Percentiles rank a stretch among this genome's conserved stretches.
phyloP scores from a whole-genome alignment of 2,113 vertebrate genomes.

The Aspidoscelis tigris region DNA sequence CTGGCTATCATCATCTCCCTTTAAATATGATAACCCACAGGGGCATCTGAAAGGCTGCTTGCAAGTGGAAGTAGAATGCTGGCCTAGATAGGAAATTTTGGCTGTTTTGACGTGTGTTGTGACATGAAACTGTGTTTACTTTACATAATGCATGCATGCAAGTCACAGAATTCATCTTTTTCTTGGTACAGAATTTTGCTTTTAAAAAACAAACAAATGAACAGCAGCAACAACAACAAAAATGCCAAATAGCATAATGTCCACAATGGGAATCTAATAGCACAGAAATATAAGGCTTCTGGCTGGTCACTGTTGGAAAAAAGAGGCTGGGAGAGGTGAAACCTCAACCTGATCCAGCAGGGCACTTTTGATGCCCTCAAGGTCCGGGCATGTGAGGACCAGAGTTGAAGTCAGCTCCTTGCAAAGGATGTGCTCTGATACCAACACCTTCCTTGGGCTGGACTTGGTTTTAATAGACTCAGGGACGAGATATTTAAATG shows the following conservation, averaged over 20 bases:
- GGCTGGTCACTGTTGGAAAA: background rate
- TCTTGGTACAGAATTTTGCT: constrained; percentile 14
- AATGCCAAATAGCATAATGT: background rate
- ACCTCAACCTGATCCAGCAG: background rate
- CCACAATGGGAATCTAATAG: constrained; percentile 7
- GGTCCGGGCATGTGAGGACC: background rate
- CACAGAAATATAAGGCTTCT: constrained; percentile 8
- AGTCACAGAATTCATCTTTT: background rate
- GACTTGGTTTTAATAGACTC: background rate
- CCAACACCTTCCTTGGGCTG: background rate
- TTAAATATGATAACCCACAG: background rate
- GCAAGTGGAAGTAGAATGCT: background rate
- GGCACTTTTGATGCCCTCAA: background rate
- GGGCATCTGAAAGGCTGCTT: background rate
- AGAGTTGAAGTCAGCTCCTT: fast-evolving
- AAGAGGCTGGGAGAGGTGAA: background rate
- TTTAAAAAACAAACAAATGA: background rate
- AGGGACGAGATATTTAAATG: fast-evolving
- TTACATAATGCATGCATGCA: constrained; percentile 6
- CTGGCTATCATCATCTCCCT: background rate
- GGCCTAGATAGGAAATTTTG: background rate
- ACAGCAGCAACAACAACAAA: background rate
- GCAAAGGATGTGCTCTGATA: background rate
- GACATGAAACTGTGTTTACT: constrained; percentile 4
- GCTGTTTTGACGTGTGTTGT: background rate